Percentiles rank a stretch among this genome's conserved stretches.
phyloP scores from a whole-genome alignment of 2,113 vertebrate species.

The Otocyon megalotis region DNA sequence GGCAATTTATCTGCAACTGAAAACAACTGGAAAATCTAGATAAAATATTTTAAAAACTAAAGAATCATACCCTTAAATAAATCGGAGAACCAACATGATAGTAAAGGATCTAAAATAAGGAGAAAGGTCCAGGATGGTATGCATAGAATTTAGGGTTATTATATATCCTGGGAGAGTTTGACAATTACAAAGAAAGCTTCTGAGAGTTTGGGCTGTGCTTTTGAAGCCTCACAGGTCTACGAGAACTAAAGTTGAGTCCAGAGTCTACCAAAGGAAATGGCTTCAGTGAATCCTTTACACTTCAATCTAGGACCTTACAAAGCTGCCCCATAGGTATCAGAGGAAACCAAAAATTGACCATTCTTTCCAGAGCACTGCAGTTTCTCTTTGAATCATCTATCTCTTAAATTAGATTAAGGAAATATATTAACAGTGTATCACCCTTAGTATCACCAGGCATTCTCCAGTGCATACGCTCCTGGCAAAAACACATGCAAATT shows the following conservation, averaged over 20 bases:
- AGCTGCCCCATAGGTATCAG: neutral
- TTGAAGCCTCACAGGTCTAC: neutral
- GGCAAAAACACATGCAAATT: neutral
- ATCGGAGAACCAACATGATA: neutral
- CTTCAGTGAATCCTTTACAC: too few species aligned
- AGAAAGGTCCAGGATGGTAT: neutral
- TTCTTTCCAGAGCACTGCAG: neutral
- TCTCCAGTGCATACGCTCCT: neutral
- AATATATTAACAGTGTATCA: neutral
- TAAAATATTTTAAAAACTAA: neutral
- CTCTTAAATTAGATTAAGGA: neutral
- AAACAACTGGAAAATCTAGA: neutral
- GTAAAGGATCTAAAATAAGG: neutral
- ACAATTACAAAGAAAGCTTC: neutral
- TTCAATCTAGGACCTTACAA: neutral
- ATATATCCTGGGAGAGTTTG: neutral
- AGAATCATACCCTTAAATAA: neutral
- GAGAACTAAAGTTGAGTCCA: neutral
- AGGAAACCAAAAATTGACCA: neutral
- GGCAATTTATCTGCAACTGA: neutral
- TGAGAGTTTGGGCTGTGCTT: neutral
- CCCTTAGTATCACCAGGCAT: neutral
- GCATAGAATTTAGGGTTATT: neutral
- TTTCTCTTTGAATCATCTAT: neutral
- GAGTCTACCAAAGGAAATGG: neutral